Conservation (phyloP, 2,888 invertebrate species). For the Ischnura elegans region DNA sequence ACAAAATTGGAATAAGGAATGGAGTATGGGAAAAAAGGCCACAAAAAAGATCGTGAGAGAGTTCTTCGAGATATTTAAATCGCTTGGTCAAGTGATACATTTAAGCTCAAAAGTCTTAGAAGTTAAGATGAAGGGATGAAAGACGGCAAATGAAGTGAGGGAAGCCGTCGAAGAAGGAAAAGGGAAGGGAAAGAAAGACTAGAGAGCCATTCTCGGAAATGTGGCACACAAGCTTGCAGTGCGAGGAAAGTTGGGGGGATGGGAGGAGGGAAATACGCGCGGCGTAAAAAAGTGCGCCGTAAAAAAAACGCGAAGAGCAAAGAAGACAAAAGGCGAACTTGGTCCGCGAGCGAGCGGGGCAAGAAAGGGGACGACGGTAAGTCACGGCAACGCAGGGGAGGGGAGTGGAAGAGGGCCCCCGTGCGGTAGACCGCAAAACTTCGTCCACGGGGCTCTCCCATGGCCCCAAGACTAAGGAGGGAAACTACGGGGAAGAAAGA, state of each 20-base stretch:
- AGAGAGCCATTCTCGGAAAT: neutral
- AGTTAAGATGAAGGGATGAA: neutral
- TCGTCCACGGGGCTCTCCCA: conserved; percentile 40
- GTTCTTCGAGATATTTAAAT: conserved; percentile 44
- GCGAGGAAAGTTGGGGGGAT: neutral
- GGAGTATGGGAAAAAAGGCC: too few relatives aligned
- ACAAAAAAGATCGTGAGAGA: too few relatives aligned
- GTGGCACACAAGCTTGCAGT: neutral
- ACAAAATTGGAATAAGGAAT: too few relatives aligned
- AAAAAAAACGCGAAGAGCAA: neutral
- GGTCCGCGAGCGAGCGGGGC: conserved; percentile 51
- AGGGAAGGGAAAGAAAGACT: neutral
- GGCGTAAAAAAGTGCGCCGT: neutral
- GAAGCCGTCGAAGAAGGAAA: neutral
- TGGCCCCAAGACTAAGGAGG: neutral
- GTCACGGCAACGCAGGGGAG: conserved; percentile 29
- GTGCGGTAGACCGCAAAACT: conserved; percentile 64
- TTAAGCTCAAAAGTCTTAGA: neutral
- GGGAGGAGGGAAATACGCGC: neutral
- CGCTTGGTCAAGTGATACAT: conserved; percentile 13
- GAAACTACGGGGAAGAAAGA: neutral
- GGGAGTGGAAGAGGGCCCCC: neutral
- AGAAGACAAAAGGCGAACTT: conserved; percentile 41
- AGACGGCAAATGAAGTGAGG: neutral
- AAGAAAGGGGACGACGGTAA: conserved; percentile 55